phyloP scores from a whole-genome alignment of 1,140 invertebrate genomes.

The Heliconius nattereri region DNA sequence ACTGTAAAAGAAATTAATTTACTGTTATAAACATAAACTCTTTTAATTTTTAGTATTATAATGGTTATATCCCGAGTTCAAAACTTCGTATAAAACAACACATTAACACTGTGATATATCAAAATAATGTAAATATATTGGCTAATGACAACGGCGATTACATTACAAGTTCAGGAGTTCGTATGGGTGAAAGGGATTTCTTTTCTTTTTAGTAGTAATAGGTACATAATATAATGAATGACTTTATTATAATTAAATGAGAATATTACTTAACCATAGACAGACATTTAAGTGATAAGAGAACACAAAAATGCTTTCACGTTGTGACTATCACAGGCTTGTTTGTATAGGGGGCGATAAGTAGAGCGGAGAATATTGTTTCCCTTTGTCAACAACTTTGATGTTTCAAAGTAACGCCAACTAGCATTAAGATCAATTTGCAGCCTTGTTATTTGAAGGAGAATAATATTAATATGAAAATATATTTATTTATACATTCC shows the following conservation, averaged over 20 bases:
- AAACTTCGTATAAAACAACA: too few species aligned
- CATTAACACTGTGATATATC: too few species aligned
- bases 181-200: too few species aligned
- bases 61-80: too few species aligned
- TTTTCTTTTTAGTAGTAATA: not conserved
- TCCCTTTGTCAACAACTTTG: not conserved
- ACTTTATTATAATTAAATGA: not conserved
- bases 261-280: constrained; percentile 14
- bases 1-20: not conserved
- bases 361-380: constrained; percentile 39
- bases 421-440: not conserved
- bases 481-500: constrained; percentile 24
- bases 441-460: not conserved
- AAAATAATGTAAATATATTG: too few species aligned
- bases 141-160: too few species aligned
- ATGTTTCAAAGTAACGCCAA: not conserved
- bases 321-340: constrained; percentile 40
- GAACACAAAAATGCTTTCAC: constrained; percentile 52
- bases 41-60: too few species aligned
- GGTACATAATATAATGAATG: too few species aligned
- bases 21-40: not conserved
- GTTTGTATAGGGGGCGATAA: constrained; percentile 41
- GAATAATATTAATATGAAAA: not conserved
- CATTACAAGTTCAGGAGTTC: too few species aligned
- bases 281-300: constrained; percentile 22